These are phyloP conservation scores for Rhyacichthys aspro DNA, from an alignment of 2,797 vertebrate genomes.

Conservation along the genomic window DNA sequence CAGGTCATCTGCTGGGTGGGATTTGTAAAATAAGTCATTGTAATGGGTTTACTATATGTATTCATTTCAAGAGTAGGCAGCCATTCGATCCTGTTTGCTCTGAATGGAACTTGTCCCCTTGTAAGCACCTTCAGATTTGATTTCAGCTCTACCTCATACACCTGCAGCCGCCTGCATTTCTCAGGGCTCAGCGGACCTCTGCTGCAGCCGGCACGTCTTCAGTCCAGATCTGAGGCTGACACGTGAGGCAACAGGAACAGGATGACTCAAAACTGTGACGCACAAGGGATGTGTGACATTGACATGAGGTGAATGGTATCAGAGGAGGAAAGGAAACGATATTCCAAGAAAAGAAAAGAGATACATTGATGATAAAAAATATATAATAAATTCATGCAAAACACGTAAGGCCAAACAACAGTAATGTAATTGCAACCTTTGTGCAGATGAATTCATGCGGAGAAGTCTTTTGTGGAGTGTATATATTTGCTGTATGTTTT, in stretches of 20 bases:
- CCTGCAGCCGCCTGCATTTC: conserved; percentile 31
- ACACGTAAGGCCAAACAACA: background rate
- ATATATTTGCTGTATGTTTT: background rate
- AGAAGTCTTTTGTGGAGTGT: background rate
- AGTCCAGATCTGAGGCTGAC: conserved; percentile 27
- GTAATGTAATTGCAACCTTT: background rate
- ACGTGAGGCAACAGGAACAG: conserved; percentile 36
- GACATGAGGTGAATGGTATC: conserved; percentile 4
- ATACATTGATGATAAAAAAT: background rate
- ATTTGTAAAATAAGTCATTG: conserved; percentile 61
- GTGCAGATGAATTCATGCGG: background rate
- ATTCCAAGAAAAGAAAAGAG: conserved; percentile 1
- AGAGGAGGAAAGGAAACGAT: conserved; percentile 6
- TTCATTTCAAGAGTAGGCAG: conserved; percentile 50
- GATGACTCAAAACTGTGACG: conserved; percentile 23
- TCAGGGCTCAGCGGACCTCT: conserved; percentile 8
- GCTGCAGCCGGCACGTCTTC: background rate
- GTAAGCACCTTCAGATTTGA: conserved; percentile 58
- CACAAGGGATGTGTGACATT: conserved; percentile 15
- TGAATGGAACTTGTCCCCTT: conserved; percentile 41
- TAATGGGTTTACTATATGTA: conserved; percentile 49
- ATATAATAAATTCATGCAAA: background rate
- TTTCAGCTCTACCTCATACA: conserved; percentile 66
- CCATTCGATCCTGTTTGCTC: conserved; percentile 64
- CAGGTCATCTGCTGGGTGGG: conserved; percentile 63